These are phyloP conservation scores for Odontamblyopus lacepedii DNA, from an alignment of 2,797 vertebrate genomes.

Conservation along the genomic window DNA sequence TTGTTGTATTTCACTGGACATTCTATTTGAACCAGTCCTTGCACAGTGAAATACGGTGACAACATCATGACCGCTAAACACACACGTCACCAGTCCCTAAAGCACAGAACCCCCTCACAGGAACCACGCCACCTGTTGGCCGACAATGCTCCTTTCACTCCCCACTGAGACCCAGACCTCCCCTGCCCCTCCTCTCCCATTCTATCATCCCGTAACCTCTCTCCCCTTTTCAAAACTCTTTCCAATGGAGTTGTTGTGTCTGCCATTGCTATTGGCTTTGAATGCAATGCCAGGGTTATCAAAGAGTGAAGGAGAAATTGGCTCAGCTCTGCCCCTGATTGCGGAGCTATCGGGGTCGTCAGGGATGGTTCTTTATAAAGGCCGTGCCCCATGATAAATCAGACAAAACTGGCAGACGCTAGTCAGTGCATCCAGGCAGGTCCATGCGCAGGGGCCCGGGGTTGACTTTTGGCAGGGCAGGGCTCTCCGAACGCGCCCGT, in stretches of 20 bases:
- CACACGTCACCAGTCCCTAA: slow-evolving; percentile 35
- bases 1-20: not conserved
- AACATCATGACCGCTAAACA: slow-evolving; percentile 39
- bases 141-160: slow-evolving; percentile 68
- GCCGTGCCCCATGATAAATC: slow-evolving; percentile 84
- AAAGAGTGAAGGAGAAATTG: slow-evolving; percentile 86
- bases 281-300: slow-evolving; percentile 80
- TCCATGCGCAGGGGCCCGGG: slow-evolving; percentile 74
- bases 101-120: slow-evolving; percentile 58
- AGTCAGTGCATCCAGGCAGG: slow-evolving; percentile 76
- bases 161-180: slow-evolving; percentile 66
- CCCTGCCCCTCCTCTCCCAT: slow-evolving; percentile 60
- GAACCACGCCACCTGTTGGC: slow-evolving; percentile 72
- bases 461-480: slow-evolving; percentile 75
- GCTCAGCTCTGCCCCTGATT: slow-evolving; percentile 86
- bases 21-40: not conserved
- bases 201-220: slow-evolving; percentile 75
- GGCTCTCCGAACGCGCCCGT: slow-evolving; percentile 56
- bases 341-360: slow-evolving; percentile 82
- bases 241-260: slow-evolving; percentile 84
- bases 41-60: slow-evolving; percentile 21
- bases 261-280: slow-evolving; percentile 81
- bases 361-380: slow-evolving; percentile 84
- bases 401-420: slow-evolving; percentile 73
- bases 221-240: slow-evolving; percentile 77